These are phyloP conservation scores for Eptatretus burgeri DNA, from an alignment of 2,113 vertebrate genomes.

Conservation along the genomic window DNA sequence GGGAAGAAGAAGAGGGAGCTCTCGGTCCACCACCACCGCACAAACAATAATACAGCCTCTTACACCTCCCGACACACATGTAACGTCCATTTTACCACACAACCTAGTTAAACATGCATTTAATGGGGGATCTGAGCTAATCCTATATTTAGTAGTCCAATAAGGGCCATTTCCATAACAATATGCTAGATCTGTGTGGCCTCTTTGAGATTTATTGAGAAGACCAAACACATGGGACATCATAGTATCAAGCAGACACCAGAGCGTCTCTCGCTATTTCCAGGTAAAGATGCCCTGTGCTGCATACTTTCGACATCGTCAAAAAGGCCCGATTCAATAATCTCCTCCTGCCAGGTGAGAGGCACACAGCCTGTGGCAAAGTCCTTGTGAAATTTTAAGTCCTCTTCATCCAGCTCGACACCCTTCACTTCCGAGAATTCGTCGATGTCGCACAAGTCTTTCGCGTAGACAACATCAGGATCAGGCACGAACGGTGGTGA, in stretches of 20 bases:
- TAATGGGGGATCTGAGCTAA: no score
- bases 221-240: no score
- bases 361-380: slow-evolving; percentile 42
- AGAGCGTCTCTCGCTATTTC: slow-evolving; percentile 20
- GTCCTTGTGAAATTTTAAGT: slow-evolving; percentile 47
- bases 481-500: slow-evolving; percentile 49
- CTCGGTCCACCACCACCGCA: no score
- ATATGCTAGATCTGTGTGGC: no score
- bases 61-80: no score
- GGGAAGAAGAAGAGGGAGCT: no score
- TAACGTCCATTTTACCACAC: no score
- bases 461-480: slow-evolving; percentile 59
- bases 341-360: slow-evolving; percentile 49
- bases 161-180: no score
- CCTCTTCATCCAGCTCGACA: slow-evolving; percentile 46
- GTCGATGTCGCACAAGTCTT: slow-evolving; percentile 46
- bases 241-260: slow-evolving; percentile 35
- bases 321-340: slow-evolving; percentile 48
- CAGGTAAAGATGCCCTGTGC: slow-evolving; percentile 13
- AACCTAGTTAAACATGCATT: no score
- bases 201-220: no score
- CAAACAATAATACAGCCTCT: no score
- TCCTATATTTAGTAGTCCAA: no score
- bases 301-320: slow-evolving; percentile 30
- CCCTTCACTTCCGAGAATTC: slow-evolving; percentile 60